Conservation (phyloP, 2,888 invertebrate species). For the Epistrophe grossulariae region DNA sequence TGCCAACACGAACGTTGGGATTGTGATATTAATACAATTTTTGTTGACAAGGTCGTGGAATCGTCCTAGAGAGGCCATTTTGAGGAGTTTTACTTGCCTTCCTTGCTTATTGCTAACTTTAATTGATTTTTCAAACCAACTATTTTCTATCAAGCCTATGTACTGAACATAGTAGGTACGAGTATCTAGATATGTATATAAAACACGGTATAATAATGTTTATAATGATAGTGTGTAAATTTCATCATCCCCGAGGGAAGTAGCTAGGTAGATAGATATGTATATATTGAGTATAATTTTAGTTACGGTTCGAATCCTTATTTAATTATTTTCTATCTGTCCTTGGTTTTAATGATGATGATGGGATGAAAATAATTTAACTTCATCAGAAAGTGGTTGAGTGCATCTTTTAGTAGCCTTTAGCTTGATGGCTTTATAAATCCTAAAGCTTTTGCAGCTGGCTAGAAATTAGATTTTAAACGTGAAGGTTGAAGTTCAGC, state of each 20-base stretch:
- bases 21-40: not conserved
- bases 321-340: not conserved
- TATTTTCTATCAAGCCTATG: not conserved
- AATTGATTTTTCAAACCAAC: slow-evolving; percentile 17
- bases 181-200: not conserved
- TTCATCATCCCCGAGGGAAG: not conserved
- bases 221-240: not conserved
- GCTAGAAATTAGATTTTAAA: not conserved
- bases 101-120: not conserved
- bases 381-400: slow-evolving; percentile 39
- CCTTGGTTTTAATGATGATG: not conserved
- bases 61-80: slow-evolving; percentile 34
- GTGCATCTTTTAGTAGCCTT: slow-evolving; percentile 3
- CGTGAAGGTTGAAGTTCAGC: not conserved
- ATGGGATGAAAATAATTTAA: not conserved
- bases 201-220: not conserved
- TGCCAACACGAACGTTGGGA: not conserved
- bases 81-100: slow-evolving; percentile 16
- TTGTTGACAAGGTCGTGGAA: slow-evolving; percentile 41
- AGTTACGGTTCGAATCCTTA: not conserved
- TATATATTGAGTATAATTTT: not conserved
- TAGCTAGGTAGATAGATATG: not conserved
- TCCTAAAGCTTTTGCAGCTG: not conserved
- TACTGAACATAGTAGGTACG: not conserved
- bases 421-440: not conserved